Evolutionary conservation across 2,888 invertebrate species (phyloP), one percentile per base, ranked within the genome.

Genomic region (Serrognathus titanus): DNA sequence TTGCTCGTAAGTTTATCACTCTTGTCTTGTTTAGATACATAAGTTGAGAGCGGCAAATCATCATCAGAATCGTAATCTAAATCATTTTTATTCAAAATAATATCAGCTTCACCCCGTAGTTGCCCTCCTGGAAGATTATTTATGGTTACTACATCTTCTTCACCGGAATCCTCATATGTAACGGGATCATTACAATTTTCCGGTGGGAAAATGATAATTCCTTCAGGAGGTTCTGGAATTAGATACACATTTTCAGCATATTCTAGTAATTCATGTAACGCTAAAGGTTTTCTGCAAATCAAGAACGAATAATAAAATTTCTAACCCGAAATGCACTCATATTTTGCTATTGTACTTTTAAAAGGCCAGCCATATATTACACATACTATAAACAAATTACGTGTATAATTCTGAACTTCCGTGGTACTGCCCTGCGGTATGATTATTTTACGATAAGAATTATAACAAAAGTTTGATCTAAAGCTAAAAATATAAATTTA

Each of bases 81-180:
- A n/a, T 49, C 38, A 3, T 7, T 41, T 43, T 53, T 35, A 31
- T 52, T 11, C 12, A 31, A 35, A 16, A 36, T 31, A 41, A 58
- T 51, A 51, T 53, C 54, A 13, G 52, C 61, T 48, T 49, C 48
- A 38, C 57, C 58, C 35, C 35, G 12, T 35, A 60, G 45, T 45
- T 61, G 60, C 24, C 57, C 48, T 10, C 13, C 50, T 11, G 53
- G 60, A 8, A 54, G 36, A 55, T 60, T 60, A 48, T 57, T 54
- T 46, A 59, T 57, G 37, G 13, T 36, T 37, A 55, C 48, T 11
- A 57, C 51, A 36, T 59, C 45, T 43, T 61, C 61, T 31, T 53
- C 56, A 2, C 59, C 61, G 37, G 61, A 61, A 50, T 60, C 56
- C 43, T 61, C 56, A 51, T 60, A 59, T 20, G 56, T 56, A 9